phyloP scores from a whole-genome alignment of 2,888 invertebrate genomes.

The Petrophora chlorosata region DNA sequence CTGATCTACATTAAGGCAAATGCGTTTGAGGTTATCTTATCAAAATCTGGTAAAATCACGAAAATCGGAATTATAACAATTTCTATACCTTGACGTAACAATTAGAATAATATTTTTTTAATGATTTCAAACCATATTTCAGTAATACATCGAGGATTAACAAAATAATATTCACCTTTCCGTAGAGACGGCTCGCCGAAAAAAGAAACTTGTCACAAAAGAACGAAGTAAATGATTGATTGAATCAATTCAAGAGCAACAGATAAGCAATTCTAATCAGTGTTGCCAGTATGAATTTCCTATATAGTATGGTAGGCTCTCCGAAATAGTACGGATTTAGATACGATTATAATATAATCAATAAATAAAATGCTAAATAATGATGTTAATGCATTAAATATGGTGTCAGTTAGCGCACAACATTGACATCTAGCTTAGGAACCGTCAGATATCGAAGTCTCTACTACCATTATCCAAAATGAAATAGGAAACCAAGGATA shows the following conservation, averaged over 20 bases:
- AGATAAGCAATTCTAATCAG: no score
- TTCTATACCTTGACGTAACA: conserved; percentile 1
- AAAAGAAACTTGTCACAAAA: conserved; percentile 43
- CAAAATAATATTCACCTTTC: conserved; percentile 55
- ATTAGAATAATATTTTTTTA: neutral
- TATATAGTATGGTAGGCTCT: no score
- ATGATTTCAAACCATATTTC: neutral
- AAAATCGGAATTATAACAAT: neutral
- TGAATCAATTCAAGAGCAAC: neutral
- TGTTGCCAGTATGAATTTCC: no score
- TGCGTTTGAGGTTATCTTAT: conserved; percentile 47
- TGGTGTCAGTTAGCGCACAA: no score
- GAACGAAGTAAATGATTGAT: conserved; percentile 1
- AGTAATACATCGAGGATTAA: neutral
- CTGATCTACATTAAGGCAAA: conserved; percentile 64
- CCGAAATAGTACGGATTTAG: no score
- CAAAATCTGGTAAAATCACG: conserved; percentile 54
- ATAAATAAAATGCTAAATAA: no score
- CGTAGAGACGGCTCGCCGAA: conserved; percentile 62
- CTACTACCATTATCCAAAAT: no score
- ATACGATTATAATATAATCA: no score
- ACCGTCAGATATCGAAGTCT: no score
- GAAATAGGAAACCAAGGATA: no score
- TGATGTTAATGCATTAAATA: no score
- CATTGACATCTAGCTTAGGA: no score